Evolutionary conservation across 2,888 invertebrate species (phyloP).

Genomic region (Acleris literana): DNA sequence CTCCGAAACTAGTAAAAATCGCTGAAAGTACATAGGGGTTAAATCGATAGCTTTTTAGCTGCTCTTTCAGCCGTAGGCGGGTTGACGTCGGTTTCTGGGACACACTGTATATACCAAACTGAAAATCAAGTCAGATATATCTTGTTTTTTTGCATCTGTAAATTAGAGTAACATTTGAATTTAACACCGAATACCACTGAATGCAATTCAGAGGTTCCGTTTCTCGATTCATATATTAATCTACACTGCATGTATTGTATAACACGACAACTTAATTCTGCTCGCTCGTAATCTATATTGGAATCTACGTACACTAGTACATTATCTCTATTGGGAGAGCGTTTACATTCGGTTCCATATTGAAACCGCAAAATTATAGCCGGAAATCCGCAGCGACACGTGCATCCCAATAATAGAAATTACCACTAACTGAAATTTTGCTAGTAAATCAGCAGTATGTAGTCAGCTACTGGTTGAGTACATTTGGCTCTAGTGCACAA

Average conservation of each 20-base stretch:
- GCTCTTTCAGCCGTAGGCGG: no score
- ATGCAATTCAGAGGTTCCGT: conserved; percentile 3
- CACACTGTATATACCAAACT: no score
- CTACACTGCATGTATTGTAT: not conserved
- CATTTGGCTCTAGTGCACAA: not conserved
- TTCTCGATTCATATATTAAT: conserved; percentile 17
- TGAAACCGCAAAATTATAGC: conserved; percentile 22
- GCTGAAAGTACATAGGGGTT: no score
- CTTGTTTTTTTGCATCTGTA: no score
- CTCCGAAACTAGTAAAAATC: no score
- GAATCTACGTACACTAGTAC: not conserved
- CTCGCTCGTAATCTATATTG: conserved; percentile 9
- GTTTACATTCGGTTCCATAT: conserved; percentile 15
- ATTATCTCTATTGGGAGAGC: conserved; percentile 3
- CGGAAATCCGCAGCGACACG: conserved; percentile 13
- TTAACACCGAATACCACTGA: not conserved
- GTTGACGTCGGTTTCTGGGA: no score
- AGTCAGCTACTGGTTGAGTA: not conserved
- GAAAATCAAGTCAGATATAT: no score
- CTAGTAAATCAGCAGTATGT: no score
- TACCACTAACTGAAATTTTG: no score
- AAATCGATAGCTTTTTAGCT: no score
- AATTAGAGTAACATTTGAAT: no score
- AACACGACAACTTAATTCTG: conserved; percentile 8
- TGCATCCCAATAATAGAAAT: conserved; percentile 18